Evolutionary conservation across 2,113 vertebrate genomes (phyloP), one percentile per base, ranked within the genome.

Genomic region (Colius striatus): DNA sequence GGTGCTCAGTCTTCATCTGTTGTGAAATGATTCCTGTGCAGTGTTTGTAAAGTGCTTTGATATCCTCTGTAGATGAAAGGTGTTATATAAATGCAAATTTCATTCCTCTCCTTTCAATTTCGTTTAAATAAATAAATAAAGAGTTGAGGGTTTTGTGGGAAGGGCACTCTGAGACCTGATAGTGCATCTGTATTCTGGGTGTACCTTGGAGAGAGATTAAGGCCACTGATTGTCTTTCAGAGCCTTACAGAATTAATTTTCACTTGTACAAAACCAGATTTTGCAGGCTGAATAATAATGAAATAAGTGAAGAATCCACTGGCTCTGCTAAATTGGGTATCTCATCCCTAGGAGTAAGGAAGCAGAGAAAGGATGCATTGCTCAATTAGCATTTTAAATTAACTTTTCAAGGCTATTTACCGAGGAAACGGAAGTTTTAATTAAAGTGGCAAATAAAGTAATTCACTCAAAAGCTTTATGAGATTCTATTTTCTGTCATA

Each of bases 391-490:
- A 71, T 94, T 89, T 97, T 74, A 94, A 96, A 90, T 97, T 93
- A 93, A 91, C 91, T 96, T 97, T 94, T 94, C 87, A 95, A 83
- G 96, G 94, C 93, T 84, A 54, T 97, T 96, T 96, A 82, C 96
- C 86, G 87, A 97, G 90, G 89, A 97, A 97, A 94, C 94, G 78
- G 89, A 82, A 97, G 94, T 97, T 97, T 97, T 97, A 97, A 97
- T 97, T 98, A 94, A 96, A 97, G 87, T 72, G 90, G 91, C 81
- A 97, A 96, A 96, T 82, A 89, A 94, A 92, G 84, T 92, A 95
- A 94, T 96, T 94, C 87, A 83, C 60, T 96, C 82, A 51, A 67
- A 88, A 96, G 94, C 32, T 93, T 95, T 83, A 71, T 79, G 73
- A 86, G 78, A 36, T 84, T 92, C 60, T 50, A 84, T 76, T 89